Evolutionary conservation across 1,140 invertebrate species (phyloP), one percentile per base, ranked within the genome.

Genomic region (Penaeus japonicus): DNA sequence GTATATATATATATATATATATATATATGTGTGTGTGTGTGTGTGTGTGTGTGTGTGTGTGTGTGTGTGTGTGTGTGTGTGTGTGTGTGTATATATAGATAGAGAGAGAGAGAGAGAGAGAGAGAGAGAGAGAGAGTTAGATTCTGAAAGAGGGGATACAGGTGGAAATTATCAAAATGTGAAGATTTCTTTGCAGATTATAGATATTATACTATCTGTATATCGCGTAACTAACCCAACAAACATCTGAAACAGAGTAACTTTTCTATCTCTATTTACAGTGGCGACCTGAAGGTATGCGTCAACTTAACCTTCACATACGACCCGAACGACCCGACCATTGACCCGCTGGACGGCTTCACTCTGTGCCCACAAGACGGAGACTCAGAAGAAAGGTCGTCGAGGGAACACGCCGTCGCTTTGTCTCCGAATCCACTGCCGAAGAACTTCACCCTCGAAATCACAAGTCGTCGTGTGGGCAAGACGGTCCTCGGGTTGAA

Each of bases 291-390:
- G 75, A 22, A 18, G 12, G 75, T 30, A 12, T 86, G 84, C n/a
- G 17, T 86, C 4, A 62, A 35, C 84, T n/a, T 86, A 18, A 86
- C 22, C 55, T 86, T 86, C 84, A 86, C 84, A n/a, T 86, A 86
- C 75, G 75, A 86, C 27, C 84, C 75, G 1, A 24, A 30, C 35
- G 27, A 53, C 30, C 55, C 84, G 15, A 86, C n/a, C 75, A 65
- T 86, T 55, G 54, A 39, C 20, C 84, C 84, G 2, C 22, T 86
- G 20, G 54, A 79, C 1, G 32, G 32, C 32, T 39, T 86, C 22
- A 17, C 59, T 15, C 10, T 86, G 2, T 86, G 84, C 32, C 84
- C 84, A 17, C 47, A 47, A 10, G 47, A 47, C 47, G 47, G 20
- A 24, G 24, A 20, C 75, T 47, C 53, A 22, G 35, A 53, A 20